Evolutionary conservation across 2,797 vertebrate genomes (phyloP), one percentile per base, ranked within the genome.

Genomic region (Bucorvus abyssinicus): DNA sequence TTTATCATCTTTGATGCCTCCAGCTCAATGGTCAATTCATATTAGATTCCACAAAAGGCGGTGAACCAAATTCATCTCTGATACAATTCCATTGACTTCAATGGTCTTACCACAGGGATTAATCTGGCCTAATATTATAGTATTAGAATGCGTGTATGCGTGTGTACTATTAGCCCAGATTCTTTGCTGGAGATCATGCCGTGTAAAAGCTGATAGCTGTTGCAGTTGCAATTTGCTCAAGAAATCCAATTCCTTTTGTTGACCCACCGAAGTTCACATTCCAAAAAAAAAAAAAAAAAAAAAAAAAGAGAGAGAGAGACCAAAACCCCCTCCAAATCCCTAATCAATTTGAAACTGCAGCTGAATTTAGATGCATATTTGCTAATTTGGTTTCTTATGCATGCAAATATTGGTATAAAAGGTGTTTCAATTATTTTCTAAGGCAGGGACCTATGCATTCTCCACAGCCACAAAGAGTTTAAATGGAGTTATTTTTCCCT

Each of bases 401-500:
- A 97, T 97, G 97, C 97, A 98, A 98, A 98, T 98, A 98, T 98
- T 98, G 94, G 97, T 95, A 97, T 98, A 98, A 97, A 98, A 98
- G 97, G 97, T 98, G 97, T 98, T 98, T 98, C 97, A 98, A 98
- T 98, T 98, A 98, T 98, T 98, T 98, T 98, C 97, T 95, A 96
- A 97, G 97, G 98, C 99, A 98, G 98, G 97, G 99, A 98, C 98
- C 99, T 99, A 98, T 98, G 99, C 98, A 98, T 99, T 99, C 98
- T 99, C 98, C 94, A 91, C 98, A 98, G 97, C 96, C 98, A 99
- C 99, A 99, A 99, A 99, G 98, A 98, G 98, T 98, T 99, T 99
- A 99, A 99, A 99, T 99, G 98, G 98, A 98, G 99, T 99, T 99
- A 99, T 99, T 99, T 98, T 99, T 99, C 99, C 98, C 98, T 98